phyloP scores from a whole-genome alignment of 2,888 invertebrate genomes.

The Eubasilissa splendida region DNA sequence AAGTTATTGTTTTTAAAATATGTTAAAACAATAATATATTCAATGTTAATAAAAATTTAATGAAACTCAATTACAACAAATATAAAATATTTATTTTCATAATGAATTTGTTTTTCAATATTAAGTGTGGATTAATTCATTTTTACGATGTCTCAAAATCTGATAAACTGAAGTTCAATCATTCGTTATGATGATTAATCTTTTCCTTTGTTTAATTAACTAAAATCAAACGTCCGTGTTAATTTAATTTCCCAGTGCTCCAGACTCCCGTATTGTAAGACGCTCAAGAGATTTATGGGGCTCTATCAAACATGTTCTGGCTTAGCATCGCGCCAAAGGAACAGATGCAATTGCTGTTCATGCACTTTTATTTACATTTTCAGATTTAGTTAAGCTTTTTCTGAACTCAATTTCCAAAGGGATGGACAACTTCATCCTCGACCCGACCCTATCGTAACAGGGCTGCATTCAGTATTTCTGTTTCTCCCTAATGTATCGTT shows the following conservation, averaged over 20 bases:
- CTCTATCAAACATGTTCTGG: slow-evolving; percentile 31
- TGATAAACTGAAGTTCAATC: neutral
- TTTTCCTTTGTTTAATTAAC: slow-evolving; percentile 6
- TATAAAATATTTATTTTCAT: no score
- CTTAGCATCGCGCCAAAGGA: slow-evolving; percentile 24
- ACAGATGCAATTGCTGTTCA: slow-evolving; percentile 49
- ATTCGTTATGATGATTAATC: neutral
- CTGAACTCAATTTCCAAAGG: slow-evolving; percentile 54
- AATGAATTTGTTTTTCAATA: neutral
- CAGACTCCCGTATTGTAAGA: neutral
- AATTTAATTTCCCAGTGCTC: slow-evolving; percentile 5
- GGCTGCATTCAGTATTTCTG: no score
- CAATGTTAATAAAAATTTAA: no score
- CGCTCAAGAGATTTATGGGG: slow-evolving; percentile 44
- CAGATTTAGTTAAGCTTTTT: slow-evolving; percentile 48
- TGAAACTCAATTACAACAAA: no score
- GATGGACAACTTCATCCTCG: neutral
- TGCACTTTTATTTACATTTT: slow-evolving; percentile 53
- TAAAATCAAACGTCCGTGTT: slow-evolving; percentile 16
- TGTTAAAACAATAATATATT: no score
- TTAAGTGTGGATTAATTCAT: neutral
- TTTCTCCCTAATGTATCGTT: no score
- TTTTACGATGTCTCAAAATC: no score
- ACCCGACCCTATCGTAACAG: no score
- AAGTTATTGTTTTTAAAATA: no score